Conservation (phyloP, 2,797 vertebrate genomes). For the Acanthiza pusilla region DNA sequence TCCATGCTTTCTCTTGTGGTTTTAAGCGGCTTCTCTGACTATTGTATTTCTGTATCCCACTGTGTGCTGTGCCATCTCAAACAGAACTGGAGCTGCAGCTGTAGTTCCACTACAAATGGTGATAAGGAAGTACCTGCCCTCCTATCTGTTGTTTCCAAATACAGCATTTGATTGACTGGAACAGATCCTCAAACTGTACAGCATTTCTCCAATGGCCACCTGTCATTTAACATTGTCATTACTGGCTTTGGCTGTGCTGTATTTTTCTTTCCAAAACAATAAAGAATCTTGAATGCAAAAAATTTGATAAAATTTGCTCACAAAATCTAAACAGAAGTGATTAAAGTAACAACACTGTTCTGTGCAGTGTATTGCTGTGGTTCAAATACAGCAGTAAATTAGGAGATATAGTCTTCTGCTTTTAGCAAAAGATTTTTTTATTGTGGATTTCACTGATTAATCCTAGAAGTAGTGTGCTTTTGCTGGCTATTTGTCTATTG, state of each 20-base stretch:
- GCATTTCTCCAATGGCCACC: background rate
- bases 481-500: background rate
- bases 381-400: background rate
- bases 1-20: background rate
- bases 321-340: background rate
- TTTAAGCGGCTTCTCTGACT: background rate
- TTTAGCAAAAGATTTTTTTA: background rate
- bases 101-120: background rate
- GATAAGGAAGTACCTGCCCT: background rate
- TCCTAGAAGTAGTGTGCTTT: background rate
- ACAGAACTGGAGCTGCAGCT: background rate
- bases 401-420: background rate
- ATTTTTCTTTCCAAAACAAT: background rate
- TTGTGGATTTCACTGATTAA: background rate
- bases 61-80: background rate
- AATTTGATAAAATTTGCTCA: background rate
- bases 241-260: background rate
- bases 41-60: background rate
- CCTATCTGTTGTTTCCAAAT: slow-evolving; percentile 22
- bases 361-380: background rate
- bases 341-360: background rate
- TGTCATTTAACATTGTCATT: background rate
- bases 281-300: background rate
- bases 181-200: background rate
- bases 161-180: background rate